phyloP scores from a whole-genome alignment of 2,113 vertebrate species.

The Lepidothrix coronata region DNA sequence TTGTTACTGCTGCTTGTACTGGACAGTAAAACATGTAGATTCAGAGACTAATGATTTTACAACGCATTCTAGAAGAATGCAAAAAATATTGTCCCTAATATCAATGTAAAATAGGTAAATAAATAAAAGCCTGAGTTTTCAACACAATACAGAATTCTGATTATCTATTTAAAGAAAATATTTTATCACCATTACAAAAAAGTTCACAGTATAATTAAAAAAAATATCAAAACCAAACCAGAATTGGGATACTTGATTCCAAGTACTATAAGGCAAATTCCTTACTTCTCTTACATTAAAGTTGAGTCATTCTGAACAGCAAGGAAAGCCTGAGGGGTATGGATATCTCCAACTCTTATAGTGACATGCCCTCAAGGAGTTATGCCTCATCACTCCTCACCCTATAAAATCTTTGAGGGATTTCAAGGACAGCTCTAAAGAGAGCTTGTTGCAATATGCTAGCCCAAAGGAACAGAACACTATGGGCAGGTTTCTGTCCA shows the following conservation, averaged over 20 bases:
- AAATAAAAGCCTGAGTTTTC: not conserved
- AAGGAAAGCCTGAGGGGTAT: not conserved
- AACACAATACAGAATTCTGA: not conserved
- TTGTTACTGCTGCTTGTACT: not conserved
- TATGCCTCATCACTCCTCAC: not conserved
- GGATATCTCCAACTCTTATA: not conserved
- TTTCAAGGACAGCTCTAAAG: constrained; percentile 42
- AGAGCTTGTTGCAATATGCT: not conserved
- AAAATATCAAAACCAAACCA: not conserved
- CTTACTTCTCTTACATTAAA: not conserved
- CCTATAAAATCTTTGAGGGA: constrained; percentile 1
- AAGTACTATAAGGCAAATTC: not conserved
- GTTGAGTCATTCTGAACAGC: not conserved
- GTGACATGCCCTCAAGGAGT: not conserved
- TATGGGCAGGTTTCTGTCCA: not conserved
- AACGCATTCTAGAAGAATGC: not conserved
- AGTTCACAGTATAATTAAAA: not conserved
- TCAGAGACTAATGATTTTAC: not conserved
- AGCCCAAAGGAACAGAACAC: not conserved
- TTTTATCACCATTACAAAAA: not conserved
- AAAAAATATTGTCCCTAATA: not conserved
- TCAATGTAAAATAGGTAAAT: not conserved
- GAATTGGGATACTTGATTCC: not conserved
- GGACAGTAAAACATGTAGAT: not conserved
- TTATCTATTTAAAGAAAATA: not conserved